Percentiles rank a stretch among this genome's conserved stretches.
Conservation (phyloP, 1,140 invertebrate genomes). For the Amphibalanus amphitrite region DNA sequence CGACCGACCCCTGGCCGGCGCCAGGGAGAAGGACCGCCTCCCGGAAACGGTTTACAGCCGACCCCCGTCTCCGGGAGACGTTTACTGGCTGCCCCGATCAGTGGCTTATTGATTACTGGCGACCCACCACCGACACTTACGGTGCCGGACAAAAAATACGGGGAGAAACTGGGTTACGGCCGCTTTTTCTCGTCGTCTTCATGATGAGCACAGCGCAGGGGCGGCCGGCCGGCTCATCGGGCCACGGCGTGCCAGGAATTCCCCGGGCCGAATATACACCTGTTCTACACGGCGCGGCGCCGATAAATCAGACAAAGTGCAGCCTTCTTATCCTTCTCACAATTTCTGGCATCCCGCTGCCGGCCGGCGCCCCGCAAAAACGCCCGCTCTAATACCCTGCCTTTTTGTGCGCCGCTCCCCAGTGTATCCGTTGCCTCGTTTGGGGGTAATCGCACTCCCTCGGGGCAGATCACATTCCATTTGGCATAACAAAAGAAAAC, state of each 20-base stretch:
- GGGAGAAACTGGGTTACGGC: neutral
- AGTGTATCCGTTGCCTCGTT: neutral
- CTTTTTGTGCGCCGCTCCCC: neutral
- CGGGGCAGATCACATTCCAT: constrained; percentile 4
- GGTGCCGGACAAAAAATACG: neutral
- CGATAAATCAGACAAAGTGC: neutral
- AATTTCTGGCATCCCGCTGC: neutral
- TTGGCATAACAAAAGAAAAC: constrained; percentile 5
- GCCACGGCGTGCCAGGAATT: neutral
- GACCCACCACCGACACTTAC: neutral
- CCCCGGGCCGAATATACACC: neutral
- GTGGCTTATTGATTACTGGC: neutral
- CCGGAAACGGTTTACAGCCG: neutral
- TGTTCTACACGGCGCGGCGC: neutral
- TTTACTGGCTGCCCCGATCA: neutral
- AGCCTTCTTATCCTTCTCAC: constrained; percentile 1
- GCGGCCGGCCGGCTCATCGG: too few species aligned
- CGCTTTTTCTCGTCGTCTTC: neutral
- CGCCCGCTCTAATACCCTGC: neutral
- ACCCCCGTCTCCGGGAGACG: neutral
- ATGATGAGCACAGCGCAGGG: neutral
- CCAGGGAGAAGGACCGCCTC: too few species aligned
- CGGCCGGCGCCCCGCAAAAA: neutral
- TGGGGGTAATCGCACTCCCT: neutral
- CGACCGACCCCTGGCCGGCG: too few species aligned